A percentile compares a stretch with the other conserved stretches of the same genome.
Conservation (phyloP, 2,113 vertebrate species). For the Pollimyrus isidori region DNA sequence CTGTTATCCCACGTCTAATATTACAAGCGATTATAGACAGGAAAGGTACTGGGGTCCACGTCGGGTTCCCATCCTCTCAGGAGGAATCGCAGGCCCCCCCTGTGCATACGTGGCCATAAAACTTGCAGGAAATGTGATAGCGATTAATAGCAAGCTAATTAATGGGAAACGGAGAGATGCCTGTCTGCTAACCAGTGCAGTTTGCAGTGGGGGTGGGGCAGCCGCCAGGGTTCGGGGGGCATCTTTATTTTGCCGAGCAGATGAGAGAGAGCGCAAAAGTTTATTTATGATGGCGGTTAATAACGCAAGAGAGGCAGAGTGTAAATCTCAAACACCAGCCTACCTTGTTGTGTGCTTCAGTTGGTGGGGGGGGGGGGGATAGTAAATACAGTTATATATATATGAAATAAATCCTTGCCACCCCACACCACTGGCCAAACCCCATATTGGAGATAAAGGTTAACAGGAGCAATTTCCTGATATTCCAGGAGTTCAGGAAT, state of each 20-base stretch:
- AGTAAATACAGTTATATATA: conserved; percentile 5
- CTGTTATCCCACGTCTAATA: not conserved
- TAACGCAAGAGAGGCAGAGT: not conserved
- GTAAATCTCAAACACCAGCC: conserved; percentile 18
- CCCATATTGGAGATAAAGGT: conserved; percentile 3
- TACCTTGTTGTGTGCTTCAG: conserved; percentile 19
- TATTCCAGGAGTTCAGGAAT: not conserved
- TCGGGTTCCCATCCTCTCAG: not conserved
- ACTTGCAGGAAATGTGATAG: not conserved
- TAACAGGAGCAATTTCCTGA: not conserved
- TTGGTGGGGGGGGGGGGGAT: not conserved
- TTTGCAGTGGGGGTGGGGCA: not conserved
- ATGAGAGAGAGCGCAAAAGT: not conserved
- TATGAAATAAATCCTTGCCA: conserved; percentile 4
- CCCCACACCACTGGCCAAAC: not conserved
- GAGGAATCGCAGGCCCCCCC: not conserved
- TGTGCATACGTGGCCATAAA: not conserved
- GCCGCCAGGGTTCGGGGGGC: not conserved
- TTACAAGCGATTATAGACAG: not conserved
- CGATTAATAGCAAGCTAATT: conserved; percentile 12
- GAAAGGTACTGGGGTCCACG: not conserved
- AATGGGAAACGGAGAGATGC: conserved; percentile 14
- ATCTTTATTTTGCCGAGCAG: conserved; percentile 8
- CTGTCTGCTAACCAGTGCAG: not conserved
- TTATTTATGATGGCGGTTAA: conserved; percentile 30